Evolutionary conservation across 2,113 vertebrate species (phyloP).

Genomic region (Phylloscopus trochiloides): DNA sequence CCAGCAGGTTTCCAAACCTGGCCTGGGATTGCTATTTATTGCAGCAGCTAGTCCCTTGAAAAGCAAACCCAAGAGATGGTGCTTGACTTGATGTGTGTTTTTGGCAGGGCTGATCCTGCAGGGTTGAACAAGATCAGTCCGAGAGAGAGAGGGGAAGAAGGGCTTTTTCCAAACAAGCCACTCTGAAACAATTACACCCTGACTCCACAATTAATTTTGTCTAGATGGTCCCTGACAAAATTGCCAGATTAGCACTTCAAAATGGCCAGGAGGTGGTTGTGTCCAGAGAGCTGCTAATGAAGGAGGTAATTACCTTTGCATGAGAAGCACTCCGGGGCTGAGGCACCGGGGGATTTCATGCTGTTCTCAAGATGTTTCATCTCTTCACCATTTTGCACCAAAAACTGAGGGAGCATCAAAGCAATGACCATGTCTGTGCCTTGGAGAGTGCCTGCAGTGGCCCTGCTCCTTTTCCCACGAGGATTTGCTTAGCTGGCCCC

Average conservation of each 20-base stretch:
- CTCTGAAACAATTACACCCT: neutral
- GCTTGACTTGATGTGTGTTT: neutral
- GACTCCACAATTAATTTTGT: neutral
- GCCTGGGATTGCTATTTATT: neutral
- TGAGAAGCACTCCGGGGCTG: neutral
- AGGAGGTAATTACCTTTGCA: neutral
- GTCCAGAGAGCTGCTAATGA: neutral
- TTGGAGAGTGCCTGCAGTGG: neutral
- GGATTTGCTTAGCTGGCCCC: neutral
- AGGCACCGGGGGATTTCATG: fast-evolving
- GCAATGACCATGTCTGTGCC: neutral
- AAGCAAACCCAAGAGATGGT: neutral
- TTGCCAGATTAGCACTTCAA: neutral
- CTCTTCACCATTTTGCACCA: neutral
- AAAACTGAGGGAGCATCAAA: neutral
- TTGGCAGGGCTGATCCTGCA: neutral
- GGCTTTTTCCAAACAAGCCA: neutral
- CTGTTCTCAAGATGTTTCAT: neutral
- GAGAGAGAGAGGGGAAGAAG: neutral
- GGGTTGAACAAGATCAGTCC: neutral
- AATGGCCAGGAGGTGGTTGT: neutral
- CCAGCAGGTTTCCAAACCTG: neutral
- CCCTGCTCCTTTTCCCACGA: neutral
- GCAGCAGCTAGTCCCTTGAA: neutral
- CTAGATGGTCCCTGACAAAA: neutral